Percentiles rank a stretch among this genome's conserved stretches.
phyloP scores from a whole-genome alignment of 2,888 invertebrate genomes.

The Drosophila eohydei region DNA sequence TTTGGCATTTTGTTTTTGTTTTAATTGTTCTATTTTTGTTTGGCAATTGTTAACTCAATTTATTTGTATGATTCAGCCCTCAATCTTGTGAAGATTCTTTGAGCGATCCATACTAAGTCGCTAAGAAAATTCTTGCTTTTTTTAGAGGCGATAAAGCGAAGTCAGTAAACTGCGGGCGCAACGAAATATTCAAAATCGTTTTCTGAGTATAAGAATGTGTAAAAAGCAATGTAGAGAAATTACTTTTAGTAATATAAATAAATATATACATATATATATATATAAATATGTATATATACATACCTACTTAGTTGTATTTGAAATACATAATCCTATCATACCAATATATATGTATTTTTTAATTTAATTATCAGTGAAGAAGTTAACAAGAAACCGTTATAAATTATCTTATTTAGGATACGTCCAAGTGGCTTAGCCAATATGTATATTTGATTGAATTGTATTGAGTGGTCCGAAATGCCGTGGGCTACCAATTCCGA shows the following conservation, averaged over 20 bases:
- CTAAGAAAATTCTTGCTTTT: too few relatives aligned
- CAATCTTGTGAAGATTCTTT: neutral
- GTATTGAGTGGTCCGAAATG: neutral
- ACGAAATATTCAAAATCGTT: neutral
- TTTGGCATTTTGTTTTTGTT: slow-evolving; percentile 1
- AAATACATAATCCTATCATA: slow-evolving; percentile 1
- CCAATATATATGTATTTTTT: slow-evolving; percentile 3
- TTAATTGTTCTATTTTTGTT: slow-evolving; percentile 12
- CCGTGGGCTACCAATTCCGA: neutral
- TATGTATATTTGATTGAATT: neutral
- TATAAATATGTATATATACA: neutral
- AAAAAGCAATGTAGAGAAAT: slow-evolving; percentile 5
- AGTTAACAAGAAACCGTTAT: neutral
- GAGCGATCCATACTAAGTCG: neutral
- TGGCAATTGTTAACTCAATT: slow-evolving; percentile 36
- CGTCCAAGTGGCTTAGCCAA: neutral
- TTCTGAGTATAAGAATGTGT: neutral
- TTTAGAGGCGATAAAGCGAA: neutral
- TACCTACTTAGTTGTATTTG: neutral
- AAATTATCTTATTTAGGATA: neutral
- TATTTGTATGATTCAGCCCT: slow-evolving; percentile 24
- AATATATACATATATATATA: neutral
- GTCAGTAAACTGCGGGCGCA: neutral
- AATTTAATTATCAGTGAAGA: neutral
- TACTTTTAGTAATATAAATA: slow-evolving; percentile 4